Evolutionary conservation across 2,888 invertebrate genomes (phyloP), one percentile per base, ranked within the genome.

Genomic region (Nephrotoma appendiculata): DNA sequence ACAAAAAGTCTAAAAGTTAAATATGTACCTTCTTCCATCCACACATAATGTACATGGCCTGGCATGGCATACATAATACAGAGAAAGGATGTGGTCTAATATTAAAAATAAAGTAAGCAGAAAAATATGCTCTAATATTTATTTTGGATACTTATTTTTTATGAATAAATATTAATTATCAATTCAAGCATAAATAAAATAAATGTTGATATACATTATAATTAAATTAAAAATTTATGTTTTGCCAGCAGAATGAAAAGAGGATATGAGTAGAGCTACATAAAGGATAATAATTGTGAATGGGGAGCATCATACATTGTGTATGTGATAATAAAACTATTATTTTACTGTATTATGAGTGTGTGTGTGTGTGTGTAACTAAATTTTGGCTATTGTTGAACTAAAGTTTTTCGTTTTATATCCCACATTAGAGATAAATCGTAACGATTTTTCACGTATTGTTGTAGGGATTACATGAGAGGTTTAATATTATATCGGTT

Each of bases 361-460:
- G 15, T 19, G 19, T 19, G 19, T 19, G 19, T 19, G 19, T 19
- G 19, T 19, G 19, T 15, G 15, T 31, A 31, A 31, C 31, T 52
- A 52, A 52, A 52, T 71, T 6, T 71, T 71, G 71, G 71, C 71
- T 71, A 71, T 71, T 71, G 71, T 71, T 71, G 71, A 71, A 31
- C 86, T 31, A 86, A 44, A 45, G 45, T 45, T 45, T 45, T 86
- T 6, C 48, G 12, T 86, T 86, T 86, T 57, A 71, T 71, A 71
- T 71, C 71, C 71, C 71, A 71, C 31, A 71, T 71, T 71, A 71
- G 71, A 71, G 86, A 87, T 52, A 87, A 85, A 87, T 87, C 52
- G 86, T 85, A 87, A 87, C 86, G 85, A 87, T 87, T 87, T 87
- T 87, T 87, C 86, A 87, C 86, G 86, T 87, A 87, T 87, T 87